These are phyloP conservation scores for Enteromius treurensis DNA, from an alignment of 2,797 vertebrate genomes.

Conservation along the genomic window DNA sequence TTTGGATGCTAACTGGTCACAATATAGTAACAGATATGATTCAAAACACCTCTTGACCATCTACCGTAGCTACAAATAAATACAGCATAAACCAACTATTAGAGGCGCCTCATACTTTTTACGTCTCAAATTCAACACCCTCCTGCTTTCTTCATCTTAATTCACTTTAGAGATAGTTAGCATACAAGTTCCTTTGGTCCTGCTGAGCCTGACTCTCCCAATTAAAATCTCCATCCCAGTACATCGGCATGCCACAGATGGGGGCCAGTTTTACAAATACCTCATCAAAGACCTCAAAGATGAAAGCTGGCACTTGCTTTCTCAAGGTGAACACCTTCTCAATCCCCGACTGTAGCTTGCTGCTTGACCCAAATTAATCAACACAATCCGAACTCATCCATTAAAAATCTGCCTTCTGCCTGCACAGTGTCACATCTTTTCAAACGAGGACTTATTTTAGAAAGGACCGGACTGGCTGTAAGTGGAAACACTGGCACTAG, in stretches of 20 bases:
- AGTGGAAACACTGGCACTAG: constrained; percentile 57
- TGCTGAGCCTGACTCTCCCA: constrained; percentile 19
- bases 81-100: neutral
- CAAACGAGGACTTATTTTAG: constrained; percentile 49
- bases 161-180: constrained; percentile 15
- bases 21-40: neutral
- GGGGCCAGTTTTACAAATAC: constrained; percentile 23
- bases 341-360: constrained; percentile 57
- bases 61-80: too few species aligned
- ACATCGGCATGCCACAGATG: constrained; percentile 30
- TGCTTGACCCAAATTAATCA: constrained; percentile 56
- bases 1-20: neutral
- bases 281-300: constrained; percentile 57
- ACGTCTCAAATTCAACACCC: neutral
- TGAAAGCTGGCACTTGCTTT: constrained; percentile 52
- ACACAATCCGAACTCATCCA: constrained; percentile 45
- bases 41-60: neutral
- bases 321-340: constrained; percentile 49
- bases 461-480: constrained; percentile 37
- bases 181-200: neutral
- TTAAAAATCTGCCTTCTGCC: constrained; percentile 49
- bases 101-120: neutral
- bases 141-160: constrained; percentile 23
- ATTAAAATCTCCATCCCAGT: constrained; percentile 31
- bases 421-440: constrained; percentile 32